These are phyloP conservation scores for Acipenser oxyrinchus DNA, from an alignment of 2,797 vertebrate species.

Conservation along the genomic window DNA sequence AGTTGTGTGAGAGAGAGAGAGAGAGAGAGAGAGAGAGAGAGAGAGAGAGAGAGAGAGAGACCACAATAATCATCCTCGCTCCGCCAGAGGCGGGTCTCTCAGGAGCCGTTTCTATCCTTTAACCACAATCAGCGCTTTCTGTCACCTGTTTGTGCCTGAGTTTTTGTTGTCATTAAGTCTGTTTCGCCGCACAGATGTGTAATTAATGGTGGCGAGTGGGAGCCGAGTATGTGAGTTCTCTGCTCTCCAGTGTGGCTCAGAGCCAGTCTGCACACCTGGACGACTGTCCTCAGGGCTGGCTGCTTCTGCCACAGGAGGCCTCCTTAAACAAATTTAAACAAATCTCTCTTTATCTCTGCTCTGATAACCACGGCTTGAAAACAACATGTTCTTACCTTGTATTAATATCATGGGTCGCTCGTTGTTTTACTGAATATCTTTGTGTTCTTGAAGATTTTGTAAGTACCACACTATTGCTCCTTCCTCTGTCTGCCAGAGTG, in stretches of 20 bases:
- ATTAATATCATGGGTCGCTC: too few relatives aligned
- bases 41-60: slow-evolving; percentile 21
- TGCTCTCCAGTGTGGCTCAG: slow-evolving; percentile 46
- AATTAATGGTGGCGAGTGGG: slow-evolving; percentile 50
- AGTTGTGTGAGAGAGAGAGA: neutral
- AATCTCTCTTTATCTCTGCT: too few relatives aligned
- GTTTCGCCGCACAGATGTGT: slow-evolving; percentile 55
- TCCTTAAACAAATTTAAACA: too few relatives aligned
- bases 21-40: slow-evolving; percentile 4
- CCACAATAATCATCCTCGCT: slow-evolving; percentile 20
- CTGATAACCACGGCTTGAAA: too few relatives aligned
- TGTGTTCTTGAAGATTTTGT: too few relatives aligned
- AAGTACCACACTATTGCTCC: too few relatives aligned
- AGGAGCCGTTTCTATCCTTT: slow-evolving; percentile 45
- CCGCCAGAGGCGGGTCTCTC: slow-evolving; percentile 19
- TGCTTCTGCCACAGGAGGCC: neutral
- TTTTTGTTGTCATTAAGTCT: slow-evolving; percentile 47
- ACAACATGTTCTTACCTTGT: too few relatives aligned
- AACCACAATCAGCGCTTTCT: slow-evolving; percentile 61
- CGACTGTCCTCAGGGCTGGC: neutral
- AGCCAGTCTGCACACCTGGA: slow-evolving; percentile 20
- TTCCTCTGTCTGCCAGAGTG: too few relatives aligned
- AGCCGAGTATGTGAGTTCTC: slow-evolving; percentile 40
- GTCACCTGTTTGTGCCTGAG: slow-evolving; percentile 62
- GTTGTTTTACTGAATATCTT: too few relatives aligned